Percentiles rank a stretch among this genome's conserved stretches.
phyloP scores from a whole-genome alignment of 2,888 invertebrate species.

The Junonia oenone region DNA sequence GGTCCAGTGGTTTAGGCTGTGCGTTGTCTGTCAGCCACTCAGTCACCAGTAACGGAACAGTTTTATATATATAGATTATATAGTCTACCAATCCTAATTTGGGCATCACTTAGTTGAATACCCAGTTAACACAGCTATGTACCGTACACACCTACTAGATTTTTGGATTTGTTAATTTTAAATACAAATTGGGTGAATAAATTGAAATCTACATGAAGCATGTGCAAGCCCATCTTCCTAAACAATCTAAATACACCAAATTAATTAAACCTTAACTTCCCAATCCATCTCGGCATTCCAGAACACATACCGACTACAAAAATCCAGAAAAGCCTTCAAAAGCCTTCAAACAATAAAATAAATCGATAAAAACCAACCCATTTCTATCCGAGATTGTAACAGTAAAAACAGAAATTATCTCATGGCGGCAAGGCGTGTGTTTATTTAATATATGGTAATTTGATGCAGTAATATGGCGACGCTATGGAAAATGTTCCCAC shows the following conservation, averaged over 20 bases:
- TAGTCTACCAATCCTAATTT: too few relatives aligned
- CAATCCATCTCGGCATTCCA: neutral
- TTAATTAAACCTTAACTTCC: neutral
- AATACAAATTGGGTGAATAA: neutral
- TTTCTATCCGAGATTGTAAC: slow-evolving; percentile 22
- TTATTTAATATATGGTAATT: slow-evolving; percentile 46
- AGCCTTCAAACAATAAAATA: slow-evolving; percentile 25
- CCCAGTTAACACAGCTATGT: slow-evolving; percentile 25
- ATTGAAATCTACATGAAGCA: neutral
- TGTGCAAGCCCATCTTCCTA: neutral
- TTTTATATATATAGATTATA: too few relatives aligned
- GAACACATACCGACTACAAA: neutral
- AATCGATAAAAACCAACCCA: slow-evolving; percentile 19
- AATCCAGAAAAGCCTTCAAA: neutral
- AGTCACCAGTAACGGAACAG: too few relatives aligned
- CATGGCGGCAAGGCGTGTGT: slow-evolving; percentile 17
- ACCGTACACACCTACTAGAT: neutral
- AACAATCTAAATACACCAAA: neutral
- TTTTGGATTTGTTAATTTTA: neutral
- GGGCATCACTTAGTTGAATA: too few relatives aligned
- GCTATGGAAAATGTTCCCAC: slow-evolving; percentile 41
- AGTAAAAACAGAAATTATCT: slow-evolving; percentile 37
- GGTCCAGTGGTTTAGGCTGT: too few relatives aligned
- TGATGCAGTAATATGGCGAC: slow-evolving; percentile 23
- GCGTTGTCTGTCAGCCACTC: too few relatives aligned